phyloP scores from a whole-genome alignment of 2,797 vertebrate species.

The Epinephelus awoara region DNA sequence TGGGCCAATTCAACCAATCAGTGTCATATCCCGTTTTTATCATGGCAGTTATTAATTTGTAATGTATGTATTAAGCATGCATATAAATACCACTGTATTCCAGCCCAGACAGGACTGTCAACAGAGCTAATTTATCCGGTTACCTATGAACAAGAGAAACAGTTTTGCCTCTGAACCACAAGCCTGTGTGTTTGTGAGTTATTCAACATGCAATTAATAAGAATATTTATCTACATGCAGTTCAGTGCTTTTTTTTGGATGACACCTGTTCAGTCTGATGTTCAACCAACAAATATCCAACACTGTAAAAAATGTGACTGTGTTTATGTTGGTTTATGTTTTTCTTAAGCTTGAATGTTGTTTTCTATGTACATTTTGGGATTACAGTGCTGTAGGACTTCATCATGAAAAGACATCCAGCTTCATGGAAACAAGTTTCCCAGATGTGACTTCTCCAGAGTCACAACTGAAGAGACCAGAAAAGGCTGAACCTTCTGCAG shows the following conservation, averaged over 20 bases:
- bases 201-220: neutral
- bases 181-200: neutral
- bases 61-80: neutral
- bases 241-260: neutral
- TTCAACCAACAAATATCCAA: too few relatives aligned
- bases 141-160: too few relatives aligned
- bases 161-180: neutral
- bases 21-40: neutral
- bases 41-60: neutral
- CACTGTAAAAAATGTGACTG: too few relatives aligned
- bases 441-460: neutral
- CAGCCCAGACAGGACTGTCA: too few relatives aligned
- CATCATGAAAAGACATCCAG: neutral
- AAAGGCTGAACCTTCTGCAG: neutral
- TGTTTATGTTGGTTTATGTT: neutral
- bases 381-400: slow-evolving; percentile 40
- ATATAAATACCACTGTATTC: neutral
- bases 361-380: slow-evolving; percentile 8
- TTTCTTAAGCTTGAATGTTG: neutral
- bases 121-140: too few relatives aligned
- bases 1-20: too few relatives aligned
- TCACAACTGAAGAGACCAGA: neutral
- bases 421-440: slow-evolving; percentile 19
- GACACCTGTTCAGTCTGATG: neutral
- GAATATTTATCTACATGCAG: neutral